A percentile compares a stretch with the other conserved stretches of the same genome.
Evolutionary conservation across 2,113 vertebrate species (phyloP).

Genomic region (Dipodomys ordii): DNA sequence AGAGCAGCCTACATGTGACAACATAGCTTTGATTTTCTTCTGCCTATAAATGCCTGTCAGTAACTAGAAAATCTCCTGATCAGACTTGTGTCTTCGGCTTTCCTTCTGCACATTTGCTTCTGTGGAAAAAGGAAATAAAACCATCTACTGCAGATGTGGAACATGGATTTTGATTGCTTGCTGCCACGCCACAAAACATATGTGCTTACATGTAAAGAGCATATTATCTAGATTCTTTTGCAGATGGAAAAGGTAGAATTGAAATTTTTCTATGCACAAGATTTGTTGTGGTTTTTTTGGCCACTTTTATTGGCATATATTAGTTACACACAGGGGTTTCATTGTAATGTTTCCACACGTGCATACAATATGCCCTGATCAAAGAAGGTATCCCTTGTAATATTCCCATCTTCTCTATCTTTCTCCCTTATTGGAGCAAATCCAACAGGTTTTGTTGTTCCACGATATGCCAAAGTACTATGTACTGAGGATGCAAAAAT

Average conservation of each 20-base stretch:
- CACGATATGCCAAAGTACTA: neutral
- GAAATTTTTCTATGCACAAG: neutral
- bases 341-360: no score
- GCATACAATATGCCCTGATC: no score
- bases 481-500: neutral
- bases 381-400: no score
- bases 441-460: no score
- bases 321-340: no score
- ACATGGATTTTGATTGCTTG: neutral
- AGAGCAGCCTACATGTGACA: neutral
- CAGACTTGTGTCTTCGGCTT: neutral
- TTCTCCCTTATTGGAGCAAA: no score
- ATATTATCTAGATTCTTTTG: conserved; percentile 24
- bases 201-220: neutral
- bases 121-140: conserved; percentile 12
- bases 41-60: neutral
- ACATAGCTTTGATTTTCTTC: conserved; percentile 5
- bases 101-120: conserved; percentile 22
- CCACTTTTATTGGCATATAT: no score
- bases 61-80: conserved; percentile 8
- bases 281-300: neutral
- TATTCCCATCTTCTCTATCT: no score
- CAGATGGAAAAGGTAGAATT: conserved; percentile 18
- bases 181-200: neutral
- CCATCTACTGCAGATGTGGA: neutral